Conservation (phyloP, 2,888 invertebrate genomes). For the Parnassius apollo region DNA sequence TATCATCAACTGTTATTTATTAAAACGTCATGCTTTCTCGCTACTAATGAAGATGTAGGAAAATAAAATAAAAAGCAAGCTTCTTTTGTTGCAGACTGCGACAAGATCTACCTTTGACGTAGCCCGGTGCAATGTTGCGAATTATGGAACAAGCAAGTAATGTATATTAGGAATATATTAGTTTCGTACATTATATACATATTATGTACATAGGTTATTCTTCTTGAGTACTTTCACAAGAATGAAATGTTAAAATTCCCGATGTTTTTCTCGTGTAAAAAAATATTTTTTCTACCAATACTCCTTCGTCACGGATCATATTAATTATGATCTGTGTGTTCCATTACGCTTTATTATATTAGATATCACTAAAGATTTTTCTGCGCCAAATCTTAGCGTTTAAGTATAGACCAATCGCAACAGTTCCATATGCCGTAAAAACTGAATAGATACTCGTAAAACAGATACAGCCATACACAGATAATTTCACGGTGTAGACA, state of each 20-base stretch:
- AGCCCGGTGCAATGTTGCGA: conserved; percentile 2
- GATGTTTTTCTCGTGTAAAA: not conserved
- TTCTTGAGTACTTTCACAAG: too few relatives aligned
- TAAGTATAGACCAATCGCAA: conserved; percentile 18
- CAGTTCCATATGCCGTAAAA: conserved; percentile 34
- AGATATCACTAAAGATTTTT: not conserved
- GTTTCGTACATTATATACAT: too few relatives aligned
- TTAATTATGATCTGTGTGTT: too few relatives aligned
- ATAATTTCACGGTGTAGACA: conserved; percentile 34
- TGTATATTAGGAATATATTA: too few relatives aligned
- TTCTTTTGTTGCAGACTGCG: conserved; percentile 2
- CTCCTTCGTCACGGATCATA: too few relatives aligned
- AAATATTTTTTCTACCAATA: conserved; percentile 1
- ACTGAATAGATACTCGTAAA: conserved; percentile 38
- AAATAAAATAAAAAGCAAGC: not conserved
- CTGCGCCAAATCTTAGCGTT: conserved; percentile 5
- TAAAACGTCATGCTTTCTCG: too few relatives aligned
- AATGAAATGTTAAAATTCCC: too few relatives aligned
- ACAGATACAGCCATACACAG: conserved; percentile 30
- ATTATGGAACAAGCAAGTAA: conserved; percentile 6
- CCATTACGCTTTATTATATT: too few relatives aligned
- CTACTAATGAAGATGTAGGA: not conserved
- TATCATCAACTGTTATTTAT: too few relatives aligned
- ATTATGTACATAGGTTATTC: too few relatives aligned
- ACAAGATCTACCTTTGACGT: conserved; percentile 4